Evolutionary conservation across 2,888 invertebrate species (phyloP).

Genomic region (Lepidochrysops patricia): DNA sequence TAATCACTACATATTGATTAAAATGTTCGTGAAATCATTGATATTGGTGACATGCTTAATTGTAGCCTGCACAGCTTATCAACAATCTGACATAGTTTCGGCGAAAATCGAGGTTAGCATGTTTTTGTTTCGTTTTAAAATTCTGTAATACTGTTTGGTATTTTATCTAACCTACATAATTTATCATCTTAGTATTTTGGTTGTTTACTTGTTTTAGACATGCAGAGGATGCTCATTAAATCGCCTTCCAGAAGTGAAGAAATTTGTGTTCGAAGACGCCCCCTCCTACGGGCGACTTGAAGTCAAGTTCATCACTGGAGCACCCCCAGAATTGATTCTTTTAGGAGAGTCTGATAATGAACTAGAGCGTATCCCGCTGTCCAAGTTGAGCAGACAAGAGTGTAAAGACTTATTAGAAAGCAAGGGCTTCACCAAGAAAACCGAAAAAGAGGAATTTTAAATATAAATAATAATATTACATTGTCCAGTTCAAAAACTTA

Average conservation of each 20-base stretch:
- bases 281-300: slow-evolving; percentile 75
- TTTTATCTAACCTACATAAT: not conserved
- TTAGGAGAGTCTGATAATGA: slow-evolving; percentile 73
- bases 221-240: slow-evolving; percentile 81
- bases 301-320: slow-evolving; percentile 79
- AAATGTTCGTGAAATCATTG: not conserved
- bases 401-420: slow-evolving; percentile 78
- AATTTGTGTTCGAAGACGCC: slow-evolving; percentile 80
- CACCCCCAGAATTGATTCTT: slow-evolving; percentile 77
- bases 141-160: slow-evolving; percentile 15
- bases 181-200: too few species aligned
- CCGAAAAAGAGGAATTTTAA: slow-evolving; percentile 62
- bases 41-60: not conserved
- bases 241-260: slow-evolving; percentile 77
- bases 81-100: slow-evolving; percentile 44
- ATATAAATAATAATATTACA: not conserved
- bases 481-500: not conserved
- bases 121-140: not conserved
- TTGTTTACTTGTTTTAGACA: slow-evolving; percentile 73
- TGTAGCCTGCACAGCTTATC: not conserved
- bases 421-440: slow-evolving; percentile 74
- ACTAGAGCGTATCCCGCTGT: slow-evolving; percentile 77
- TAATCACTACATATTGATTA: not conserved
- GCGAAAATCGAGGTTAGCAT: slow-evolving; percentile 60
- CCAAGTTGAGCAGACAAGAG: slow-evolving; percentile 72